Evolutionary conservation across 92 coral and sea anemone species (phyloP), one percentile per base, ranked within the genome.

Genomic region (Nematostella vectensis): DNA sequence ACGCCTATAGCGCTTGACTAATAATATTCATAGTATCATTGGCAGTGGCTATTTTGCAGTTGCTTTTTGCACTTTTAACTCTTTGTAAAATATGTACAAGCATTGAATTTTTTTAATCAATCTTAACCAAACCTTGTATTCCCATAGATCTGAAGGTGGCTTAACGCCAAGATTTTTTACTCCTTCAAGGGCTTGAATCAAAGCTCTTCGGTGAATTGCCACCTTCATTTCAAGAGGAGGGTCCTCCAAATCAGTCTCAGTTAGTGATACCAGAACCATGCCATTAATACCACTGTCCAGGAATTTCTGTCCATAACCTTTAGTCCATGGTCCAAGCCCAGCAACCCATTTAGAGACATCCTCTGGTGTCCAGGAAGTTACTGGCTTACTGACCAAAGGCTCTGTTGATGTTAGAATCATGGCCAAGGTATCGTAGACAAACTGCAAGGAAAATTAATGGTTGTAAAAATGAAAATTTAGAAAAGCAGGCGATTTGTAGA

Each of bases 111-210:
- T n/a, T n/a, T n/a, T n/a, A n/a, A n/a, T n/a, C n/a, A n/a, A n/a
- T n/a, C n/a, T n/a, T n/a, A n/a, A n/a, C n/a, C n/a, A n/a, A 62
- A 85, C 97, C 97, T 89, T 89, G 43, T 89, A 89, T 40, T 89
- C 95, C 97, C 97, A 89, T 30, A 89, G 30, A 30, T 89, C 79
- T 43, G 71, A 29, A 19, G 97, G 97, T n/a, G 66, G 45, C 49
- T 81, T 85, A 2, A 69, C 69, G 13, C 85, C 94, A 60, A 61
- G 73, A 47, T 55, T 51, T 62, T 67, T 59, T 17, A 89, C 68
- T 27, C 47, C 58, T 26, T 69, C 80, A 50, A 89, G 53, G 39
- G 80, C 97, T 31, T 70, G 82, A 16, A 85, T 33, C 8, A 89
- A 37, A 11, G 71, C 69, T 42, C 78, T 62, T 30, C 91, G 72